These are phyloP conservation scores for Knipowitschia caucasica DNA, from an alignment of 2,797 vertebrate genomes.

Conservation along the genomic window DNA sequence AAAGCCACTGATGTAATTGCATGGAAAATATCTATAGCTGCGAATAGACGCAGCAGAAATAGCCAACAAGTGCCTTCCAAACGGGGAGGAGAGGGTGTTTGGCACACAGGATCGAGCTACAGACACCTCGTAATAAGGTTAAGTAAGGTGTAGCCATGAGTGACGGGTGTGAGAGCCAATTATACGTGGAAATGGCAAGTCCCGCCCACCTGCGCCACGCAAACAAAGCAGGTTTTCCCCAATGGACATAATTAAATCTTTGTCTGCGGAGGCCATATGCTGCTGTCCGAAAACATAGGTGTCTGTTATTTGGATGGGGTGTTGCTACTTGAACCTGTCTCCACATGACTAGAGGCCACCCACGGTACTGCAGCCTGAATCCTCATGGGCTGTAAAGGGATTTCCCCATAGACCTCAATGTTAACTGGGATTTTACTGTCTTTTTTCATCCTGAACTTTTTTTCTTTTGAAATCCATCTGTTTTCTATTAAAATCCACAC, in stretches of 20 bases:
- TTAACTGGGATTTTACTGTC: too few species aligned
- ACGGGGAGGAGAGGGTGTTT: slow-evolving; percentile 35
- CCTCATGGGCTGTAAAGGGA: too few species aligned
- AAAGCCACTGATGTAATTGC: slow-evolving; percentile 46
- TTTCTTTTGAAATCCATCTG: too few species aligned
- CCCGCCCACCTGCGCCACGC: slow-evolving; percentile 14
- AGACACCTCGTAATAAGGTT: slow-evolving; percentile 31
- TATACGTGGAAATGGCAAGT: background rate
- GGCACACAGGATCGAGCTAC: slow-evolving; percentile 40
- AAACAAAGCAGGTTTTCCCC: slow-evolving; percentile 41
- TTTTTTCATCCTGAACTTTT: too few species aligned
- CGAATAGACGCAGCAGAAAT: slow-evolving; percentile 48
- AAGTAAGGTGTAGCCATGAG: slow-evolving; percentile 19
- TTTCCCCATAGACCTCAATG: too few species aligned
- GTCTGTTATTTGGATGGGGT: too few species aligned
- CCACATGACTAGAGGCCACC: too few species aligned
- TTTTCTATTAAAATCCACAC: too few species aligned
- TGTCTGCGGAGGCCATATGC: slow-evolving; percentile 38
- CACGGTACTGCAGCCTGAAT: too few species aligned
- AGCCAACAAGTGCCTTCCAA: slow-evolving; percentile 49
- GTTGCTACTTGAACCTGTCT: too few species aligned
- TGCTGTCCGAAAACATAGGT: too few species aligned
- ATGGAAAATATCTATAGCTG: slow-evolving; percentile 49
- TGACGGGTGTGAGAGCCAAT: slow-evolving; percentile 28
- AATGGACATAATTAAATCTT: slow-evolving; percentile 58